A percentile compares a stretch with the other conserved stretches of the same genome.
phyloP scores from a whole-genome alignment of 2,888 invertebrate genomes.

The Ochropacha duplaris region DNA sequence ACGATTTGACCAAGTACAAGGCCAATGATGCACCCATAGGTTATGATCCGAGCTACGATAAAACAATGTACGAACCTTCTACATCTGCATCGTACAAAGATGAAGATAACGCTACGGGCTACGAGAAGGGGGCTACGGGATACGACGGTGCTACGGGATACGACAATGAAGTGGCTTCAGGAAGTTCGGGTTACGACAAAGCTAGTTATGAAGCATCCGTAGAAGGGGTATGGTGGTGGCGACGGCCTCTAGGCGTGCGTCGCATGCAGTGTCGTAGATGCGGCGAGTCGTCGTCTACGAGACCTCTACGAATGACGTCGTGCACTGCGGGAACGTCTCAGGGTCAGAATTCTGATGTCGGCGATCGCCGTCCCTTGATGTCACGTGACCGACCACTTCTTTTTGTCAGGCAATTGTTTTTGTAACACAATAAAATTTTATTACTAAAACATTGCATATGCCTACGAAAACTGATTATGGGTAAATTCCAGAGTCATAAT shows the following conservation, averaged over 20 bases:
- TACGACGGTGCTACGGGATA: constrained; percentile 27
- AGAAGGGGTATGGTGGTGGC: constrained; percentile 62
- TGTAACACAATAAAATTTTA: constrained; percentile 30
- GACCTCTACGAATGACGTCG: constrained; percentile 64
- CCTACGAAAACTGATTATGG: not conserved
- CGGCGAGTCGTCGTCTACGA: constrained; percentile 61
- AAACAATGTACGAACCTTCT: not conserved
- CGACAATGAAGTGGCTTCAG: constrained; percentile 35
- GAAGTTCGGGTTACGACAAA: constrained; percentile 51
- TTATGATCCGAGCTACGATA: constrained; percentile 3
- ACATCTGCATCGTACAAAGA: not conserved
- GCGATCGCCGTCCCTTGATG: constrained; percentile 42
- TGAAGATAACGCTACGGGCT: constrained; percentile 19
- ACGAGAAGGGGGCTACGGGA: constrained; percentile 23
- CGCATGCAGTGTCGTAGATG: constrained; percentile 59
- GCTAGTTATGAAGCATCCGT: constrained; percentile 46
- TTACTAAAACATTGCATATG: not conserved
- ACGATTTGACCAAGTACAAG: constrained; percentile 7
- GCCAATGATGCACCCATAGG: constrained; percentile 27
- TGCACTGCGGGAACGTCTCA: constrained; percentile 48
- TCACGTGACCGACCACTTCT: constrained; percentile 70
- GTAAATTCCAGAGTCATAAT: not conserved
- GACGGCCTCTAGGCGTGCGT: constrained; percentile 49
- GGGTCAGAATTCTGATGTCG: constrained; percentile 24
- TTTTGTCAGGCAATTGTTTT: constrained; percentile 69